Evolutionary conservation across 2,113 vertebrate genomes (phyloP).

Genomic region (Vulpes ferrilata): DNA sequence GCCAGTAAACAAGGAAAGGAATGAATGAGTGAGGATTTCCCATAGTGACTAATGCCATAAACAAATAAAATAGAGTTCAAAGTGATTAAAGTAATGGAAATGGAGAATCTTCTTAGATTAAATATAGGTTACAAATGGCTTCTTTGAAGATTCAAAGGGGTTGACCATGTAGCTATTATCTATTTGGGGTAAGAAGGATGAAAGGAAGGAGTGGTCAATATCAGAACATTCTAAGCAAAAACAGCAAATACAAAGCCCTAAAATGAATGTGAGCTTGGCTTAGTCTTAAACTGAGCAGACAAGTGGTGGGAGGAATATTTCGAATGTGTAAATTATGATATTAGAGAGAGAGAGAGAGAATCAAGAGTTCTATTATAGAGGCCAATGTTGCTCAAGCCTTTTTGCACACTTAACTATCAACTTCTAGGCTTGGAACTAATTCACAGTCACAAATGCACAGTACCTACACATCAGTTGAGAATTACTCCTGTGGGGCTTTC

Average conservation of each 20-base stretch:
- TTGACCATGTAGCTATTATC: not conserved
- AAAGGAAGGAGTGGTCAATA: not conserved
- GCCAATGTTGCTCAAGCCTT: not conserved
- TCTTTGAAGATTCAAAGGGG: not conserved
- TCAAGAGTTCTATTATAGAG: not conserved
- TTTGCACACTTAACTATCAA: not conserved
- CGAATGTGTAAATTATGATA: not conserved
- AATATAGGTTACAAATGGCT: not conserved
- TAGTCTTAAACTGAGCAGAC: not conserved
- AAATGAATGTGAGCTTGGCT: not conserved
- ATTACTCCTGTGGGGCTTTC: not conserved
- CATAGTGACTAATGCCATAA: not conserved
- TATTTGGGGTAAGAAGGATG: not conserved
- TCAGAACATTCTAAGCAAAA: not conserved
- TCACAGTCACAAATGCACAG: not conserved
- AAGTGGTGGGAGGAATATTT: not conserved
- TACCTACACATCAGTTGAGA: not conserved
- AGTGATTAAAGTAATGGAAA: not conserved
- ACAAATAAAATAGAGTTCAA: not conserved
- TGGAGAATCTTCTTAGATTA: not conserved
- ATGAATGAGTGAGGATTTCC: not conserved
- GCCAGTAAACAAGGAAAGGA: not conserved
- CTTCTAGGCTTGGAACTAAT: not conserved
- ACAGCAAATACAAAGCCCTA: not conserved
- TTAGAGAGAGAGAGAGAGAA: not conserved